A percentile compares a stretch with the other conserved stretches of the same genome.
Evolutionary conservation across 2,113 vertebrate species (phyloP).

Genomic region (Atherinomorus stipes): DNA sequence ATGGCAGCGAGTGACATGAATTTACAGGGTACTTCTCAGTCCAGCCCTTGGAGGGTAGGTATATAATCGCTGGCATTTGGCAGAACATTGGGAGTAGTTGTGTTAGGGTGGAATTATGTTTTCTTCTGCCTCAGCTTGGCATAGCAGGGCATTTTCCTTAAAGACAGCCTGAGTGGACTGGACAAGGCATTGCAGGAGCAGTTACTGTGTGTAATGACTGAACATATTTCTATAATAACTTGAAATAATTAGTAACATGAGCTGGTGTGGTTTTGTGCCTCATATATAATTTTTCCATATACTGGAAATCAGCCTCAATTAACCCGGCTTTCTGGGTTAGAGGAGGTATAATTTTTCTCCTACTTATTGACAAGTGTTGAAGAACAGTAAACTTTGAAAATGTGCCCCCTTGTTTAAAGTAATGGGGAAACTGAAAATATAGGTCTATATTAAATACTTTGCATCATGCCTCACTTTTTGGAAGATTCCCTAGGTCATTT

Average conservation of each 20-base stretch:
- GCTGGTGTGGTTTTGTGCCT: constrained; percentile 40
- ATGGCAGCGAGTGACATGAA: constrained; percentile 41
- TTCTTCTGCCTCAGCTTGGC: constrained; percentile 62
- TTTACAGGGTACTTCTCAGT: constrained; percentile 41
- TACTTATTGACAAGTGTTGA: constrained; percentile 33
- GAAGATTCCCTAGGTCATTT: background rate
- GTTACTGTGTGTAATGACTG: constrained; percentile 51
- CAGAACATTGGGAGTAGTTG: constrained; percentile 64
- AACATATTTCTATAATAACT: constrained; percentile 58
- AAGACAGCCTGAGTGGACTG: constrained; percentile 38
- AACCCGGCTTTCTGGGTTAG: constrained; percentile 27
- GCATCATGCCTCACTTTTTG: background rate
- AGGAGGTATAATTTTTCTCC: constrained; percentile 16
- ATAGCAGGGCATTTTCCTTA: constrained; percentile 62
- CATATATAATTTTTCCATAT: constrained; percentile 47
- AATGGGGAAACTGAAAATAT: background rate
- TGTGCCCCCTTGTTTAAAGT: background rate
- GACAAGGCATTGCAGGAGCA: constrained; percentile 46
- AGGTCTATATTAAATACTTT: background rate
- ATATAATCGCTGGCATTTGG: constrained; percentile 73
- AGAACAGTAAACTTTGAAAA: constrained; percentile 5
- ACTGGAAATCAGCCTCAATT: constrained; percentile 28
- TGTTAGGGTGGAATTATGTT: constrained; percentile 69
- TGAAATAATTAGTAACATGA: constrained; percentile 46
- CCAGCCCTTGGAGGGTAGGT: constrained; percentile 57